These are phyloP conservation scores for Atherinomorus stipes DNA, from an alignment of 2,113 vertebrate species.

Conservation along the genomic window DNA sequence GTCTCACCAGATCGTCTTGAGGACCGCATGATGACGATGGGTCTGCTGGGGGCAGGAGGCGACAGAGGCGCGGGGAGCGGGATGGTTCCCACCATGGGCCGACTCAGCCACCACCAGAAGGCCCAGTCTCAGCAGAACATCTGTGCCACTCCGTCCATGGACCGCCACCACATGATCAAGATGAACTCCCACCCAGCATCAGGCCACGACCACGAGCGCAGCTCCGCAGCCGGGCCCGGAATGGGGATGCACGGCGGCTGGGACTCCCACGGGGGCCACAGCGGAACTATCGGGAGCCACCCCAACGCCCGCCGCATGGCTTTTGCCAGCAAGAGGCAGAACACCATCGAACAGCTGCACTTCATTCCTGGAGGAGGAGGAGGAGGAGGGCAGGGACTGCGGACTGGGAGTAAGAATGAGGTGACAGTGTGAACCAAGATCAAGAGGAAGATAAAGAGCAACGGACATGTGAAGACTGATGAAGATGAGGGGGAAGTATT, in stretches of 20 bases:
- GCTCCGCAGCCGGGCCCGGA: slow-evolving; percentile 38
- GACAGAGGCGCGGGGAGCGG: slow-evolving; percentile 53
- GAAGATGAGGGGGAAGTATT: slow-evolving; percentile 9
- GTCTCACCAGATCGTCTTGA: slow-evolving; percentile 77
- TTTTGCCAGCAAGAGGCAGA: slow-evolving; percentile 89
- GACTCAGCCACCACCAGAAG: slow-evolving; percentile 85
- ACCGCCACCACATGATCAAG: slow-evolving; percentile 90
- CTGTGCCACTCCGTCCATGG: slow-evolving; percentile 84
- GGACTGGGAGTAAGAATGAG: slow-evolving; percentile 91
- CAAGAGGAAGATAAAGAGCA: not conserved
- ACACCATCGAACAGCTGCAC: slow-evolving; percentile 92
- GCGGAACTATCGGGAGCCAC: slow-evolving; percentile 64
- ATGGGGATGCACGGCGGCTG: slow-evolving; percentile 74
- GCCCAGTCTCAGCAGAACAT: slow-evolving; percentile 88
- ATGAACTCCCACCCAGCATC: slow-evolving; percentile 89
- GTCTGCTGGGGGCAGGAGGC: slow-evolving; percentile 37
- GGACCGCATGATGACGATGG: slow-evolving; percentile 72
- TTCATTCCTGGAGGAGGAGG: slow-evolving; percentile 89
- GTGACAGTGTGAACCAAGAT: slow-evolving; percentile 86
- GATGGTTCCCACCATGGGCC: slow-evolving; percentile 80
- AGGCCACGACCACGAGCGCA: slow-evolving; percentile 80
- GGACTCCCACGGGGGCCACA: slow-evolving; percentile 71
- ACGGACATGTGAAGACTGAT: slow-evolving; percentile 23
- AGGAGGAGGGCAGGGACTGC: slow-evolving; percentile 74
- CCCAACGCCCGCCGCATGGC: slow-evolving; percentile 83